Evolutionary conservation across 2,113 vertebrate species (phyloP), one percentile per base, ranked within the genome.

Genomic region (Plotosus lineatus): DNA sequence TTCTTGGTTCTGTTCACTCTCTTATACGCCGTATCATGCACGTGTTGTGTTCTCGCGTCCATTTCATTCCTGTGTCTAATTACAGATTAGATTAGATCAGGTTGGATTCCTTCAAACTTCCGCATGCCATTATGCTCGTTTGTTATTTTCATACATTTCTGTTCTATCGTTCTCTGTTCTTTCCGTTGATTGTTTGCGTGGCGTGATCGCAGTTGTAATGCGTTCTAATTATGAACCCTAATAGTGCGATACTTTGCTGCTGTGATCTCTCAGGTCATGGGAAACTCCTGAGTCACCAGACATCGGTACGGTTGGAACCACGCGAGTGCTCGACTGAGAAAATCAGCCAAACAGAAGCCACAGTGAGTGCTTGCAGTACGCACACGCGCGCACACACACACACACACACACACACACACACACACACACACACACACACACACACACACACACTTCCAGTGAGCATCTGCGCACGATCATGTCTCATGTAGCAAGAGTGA

Each of bases 271-370:
- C 31, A 87, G 85, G 83, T 71, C 85, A 83, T 78, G 83, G 72
- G 40, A 87, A 85, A 56, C 84, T 77, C 76, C 84, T 82, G 28
- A 23, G 66, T 61, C 82, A 82, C 63, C 77, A 61, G n/a, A 26
- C 71, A 55, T 63, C 84, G 19, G 83, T 83, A 53, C 68, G 86
- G 65, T 60, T 77, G n/a, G 86, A 87, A 31, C 77, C 79, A 15
- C 82, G 86, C 65, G 84, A 85, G 58, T 76, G 79, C 38, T 40
- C 79, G 61, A 50, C 69, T 3, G 75, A 42, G 7, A 83, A 77
- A 56, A 61, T 44, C 51, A 56, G 79, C 46, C 83, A 83, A 4
- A 26, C 78, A 3, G 86, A 87, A 60, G 21, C 71, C 23, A 76
- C 69, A 14, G 85, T 87, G 42, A 83, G 85, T 69, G 50, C n/a